Percentiles rank a stretch among this genome's conserved stretches.
Evolutionary conservation across 53 echinoderm and acorn worm genomes (phyloP).

Genomic region (Actinopyga echinites): DNA sequence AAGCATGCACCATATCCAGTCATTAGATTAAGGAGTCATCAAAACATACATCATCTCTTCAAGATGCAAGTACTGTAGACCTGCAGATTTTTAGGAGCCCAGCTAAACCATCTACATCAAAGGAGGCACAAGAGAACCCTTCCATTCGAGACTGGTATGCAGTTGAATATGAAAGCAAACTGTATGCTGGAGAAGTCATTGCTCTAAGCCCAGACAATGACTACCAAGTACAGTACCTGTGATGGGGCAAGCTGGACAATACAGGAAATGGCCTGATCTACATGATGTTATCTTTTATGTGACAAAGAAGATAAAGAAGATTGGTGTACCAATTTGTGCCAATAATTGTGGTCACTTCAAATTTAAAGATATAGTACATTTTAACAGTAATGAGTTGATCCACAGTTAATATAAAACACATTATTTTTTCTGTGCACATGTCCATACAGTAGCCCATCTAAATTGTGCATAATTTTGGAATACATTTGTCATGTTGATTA

Average conservation of each 20-base stretch:
- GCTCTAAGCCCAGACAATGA: conserved; percentile 52
- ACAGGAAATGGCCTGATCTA: conserved; percentile 58
- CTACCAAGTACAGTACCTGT: conserved; percentile 53
- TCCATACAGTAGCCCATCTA: no score
- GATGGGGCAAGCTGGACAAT: conserved; percentile 53
- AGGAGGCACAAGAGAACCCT: conserved; percentile 28
- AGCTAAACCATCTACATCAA: conserved; percentile 1
- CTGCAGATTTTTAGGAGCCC: background rate
- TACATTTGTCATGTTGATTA: no score
- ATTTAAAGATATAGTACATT: no score
- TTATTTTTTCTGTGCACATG: no score
- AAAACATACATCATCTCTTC: no score
- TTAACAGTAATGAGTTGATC: no score
- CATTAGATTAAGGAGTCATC: no score
- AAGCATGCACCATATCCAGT: no score
- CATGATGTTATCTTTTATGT: conserved; percentile 45
- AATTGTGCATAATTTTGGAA: no score
- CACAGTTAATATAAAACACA: no score
- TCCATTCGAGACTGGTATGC: conserved; percentile 57
- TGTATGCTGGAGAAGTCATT: conserved; percentile 64
- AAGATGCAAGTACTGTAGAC: no score
- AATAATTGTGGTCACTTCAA: no score
- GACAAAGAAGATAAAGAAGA: conserved; percentile 17
- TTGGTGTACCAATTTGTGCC: conserved; percentile 35
- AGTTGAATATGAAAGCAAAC: conserved; percentile 49